A percentile compares a stretch with the other conserved stretches of the same genome.
Evolutionary conservation across 2,888 invertebrate genomes (phyloP).

Genomic region (Hirudinaria manillensis): DNA sequence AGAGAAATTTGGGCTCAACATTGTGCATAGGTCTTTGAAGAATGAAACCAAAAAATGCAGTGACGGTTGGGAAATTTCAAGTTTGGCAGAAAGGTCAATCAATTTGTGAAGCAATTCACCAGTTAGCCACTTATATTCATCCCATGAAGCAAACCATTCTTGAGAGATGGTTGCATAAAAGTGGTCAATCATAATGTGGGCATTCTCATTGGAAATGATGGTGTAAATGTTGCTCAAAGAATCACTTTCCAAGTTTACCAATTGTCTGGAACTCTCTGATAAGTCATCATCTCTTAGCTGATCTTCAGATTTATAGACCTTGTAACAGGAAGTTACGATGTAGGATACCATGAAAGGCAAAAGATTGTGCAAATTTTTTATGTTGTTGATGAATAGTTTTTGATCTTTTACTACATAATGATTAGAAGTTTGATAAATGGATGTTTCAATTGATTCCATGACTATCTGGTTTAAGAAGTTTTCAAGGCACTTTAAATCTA

Average conservation of each 20-base stretch:
- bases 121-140: constrained; percentile 63
- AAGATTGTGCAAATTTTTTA: constrained; percentile 4
- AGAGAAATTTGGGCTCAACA: constrained; percentile 66
- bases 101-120: constrained; percentile 59
- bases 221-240: constrained; percentile 16
- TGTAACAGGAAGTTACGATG: constrained; percentile 11
- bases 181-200: not conserved
- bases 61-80: constrained; percentile 59
- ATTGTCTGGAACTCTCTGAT: too few relatives aligned
- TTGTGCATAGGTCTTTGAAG: constrained; percentile 61
- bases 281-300: not conserved
- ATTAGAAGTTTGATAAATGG: constrained; percentile 10
- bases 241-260: not conserved
- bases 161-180: constrained; percentile 54
- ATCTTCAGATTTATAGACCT: not conserved
- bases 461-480: constrained; percentile 49
- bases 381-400: constrained; percentile 17
- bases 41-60: constrained; percentile 60
- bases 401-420: constrained; percentile 21
- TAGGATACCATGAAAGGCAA: constrained; percentile 14
- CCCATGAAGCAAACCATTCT: constrained; percentile 63
- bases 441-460: constrained; percentile 48
- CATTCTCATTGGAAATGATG: not conserved
- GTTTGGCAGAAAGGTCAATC: constrained; percentile 59
- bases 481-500: constrained; percentile 57